phyloP scores from a whole-genome alignment of 2,113 vertebrate species.

The Gorsachius goisagi region DNA sequence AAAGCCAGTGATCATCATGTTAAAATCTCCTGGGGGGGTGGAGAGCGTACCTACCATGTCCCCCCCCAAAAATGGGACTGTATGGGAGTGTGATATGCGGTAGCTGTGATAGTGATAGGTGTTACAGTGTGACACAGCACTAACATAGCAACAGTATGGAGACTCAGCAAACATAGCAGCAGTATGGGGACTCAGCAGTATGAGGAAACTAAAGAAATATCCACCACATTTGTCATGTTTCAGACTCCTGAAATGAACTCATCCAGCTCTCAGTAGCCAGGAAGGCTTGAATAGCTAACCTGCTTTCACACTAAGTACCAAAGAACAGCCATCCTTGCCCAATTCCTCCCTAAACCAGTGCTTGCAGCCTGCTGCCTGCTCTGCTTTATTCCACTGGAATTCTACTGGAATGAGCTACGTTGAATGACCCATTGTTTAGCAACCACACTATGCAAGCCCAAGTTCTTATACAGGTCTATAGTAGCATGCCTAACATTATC shows the following conservation, averaged over 20 bases:
- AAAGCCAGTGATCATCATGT: too few species aligned
- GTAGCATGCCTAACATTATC: too few species aligned
- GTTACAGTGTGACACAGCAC: not conserved
- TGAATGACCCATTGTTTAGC: not conserved
- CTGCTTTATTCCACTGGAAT: not conserved
- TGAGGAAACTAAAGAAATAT: not conserved
- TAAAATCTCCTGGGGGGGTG: too few species aligned
- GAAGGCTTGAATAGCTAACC: not conserved
- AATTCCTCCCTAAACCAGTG: not conserved
- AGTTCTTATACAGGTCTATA: not conserved
- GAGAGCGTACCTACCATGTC: too few species aligned
- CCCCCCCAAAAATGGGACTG: not conserved
- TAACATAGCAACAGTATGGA: not conserved
- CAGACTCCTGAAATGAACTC: not conserved
- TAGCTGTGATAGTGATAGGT: not conserved
- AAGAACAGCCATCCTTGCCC: not conserved
- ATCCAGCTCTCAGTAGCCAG: not conserved
- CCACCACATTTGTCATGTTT: not conserved
- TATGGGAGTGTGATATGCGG: not conserved
- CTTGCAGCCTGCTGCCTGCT: not conserved
- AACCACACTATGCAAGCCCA: not conserved
- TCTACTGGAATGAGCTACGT: not conserved
- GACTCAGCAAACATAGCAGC: not conserved
- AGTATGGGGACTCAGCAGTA: not conserved
- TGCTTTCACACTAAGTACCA: not conserved